phyloP scores from a whole-genome alignment of 2,797 vertebrate species.

The Tinamus major region DNA sequence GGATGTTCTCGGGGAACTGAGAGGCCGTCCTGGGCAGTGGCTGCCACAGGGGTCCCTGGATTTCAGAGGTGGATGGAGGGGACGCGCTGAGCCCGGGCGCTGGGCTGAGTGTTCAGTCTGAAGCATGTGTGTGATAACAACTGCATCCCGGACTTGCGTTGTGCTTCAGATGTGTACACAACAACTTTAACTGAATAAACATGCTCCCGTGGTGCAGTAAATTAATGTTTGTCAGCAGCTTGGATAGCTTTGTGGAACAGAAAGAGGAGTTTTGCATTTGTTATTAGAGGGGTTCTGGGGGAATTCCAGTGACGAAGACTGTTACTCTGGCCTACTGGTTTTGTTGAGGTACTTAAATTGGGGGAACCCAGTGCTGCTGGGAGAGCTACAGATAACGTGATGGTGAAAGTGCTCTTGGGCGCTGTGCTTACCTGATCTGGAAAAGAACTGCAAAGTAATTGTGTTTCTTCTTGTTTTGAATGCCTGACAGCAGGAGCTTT shows the following conservation, averaged over 20 bases:
- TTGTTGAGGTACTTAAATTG: neutral
- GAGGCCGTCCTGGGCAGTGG: neutral
- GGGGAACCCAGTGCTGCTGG: neutral
- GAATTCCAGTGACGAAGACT: neutral
- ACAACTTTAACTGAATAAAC: neutral
- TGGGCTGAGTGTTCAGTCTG: neutral
- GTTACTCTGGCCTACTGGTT: neutral
- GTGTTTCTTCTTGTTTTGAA: neutral
- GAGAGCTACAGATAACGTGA: accelerated
- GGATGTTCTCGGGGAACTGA: neutral
- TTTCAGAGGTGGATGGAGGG: neutral
- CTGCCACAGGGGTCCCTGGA: neutral
- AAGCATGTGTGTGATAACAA: neutral
- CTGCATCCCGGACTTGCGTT: neutral
- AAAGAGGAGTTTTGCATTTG: neutral
- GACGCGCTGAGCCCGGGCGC: neutral
- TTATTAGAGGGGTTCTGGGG: neutral
- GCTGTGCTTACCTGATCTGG: neutral
- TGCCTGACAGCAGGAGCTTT: neutral
- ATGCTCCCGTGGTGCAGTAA: neutral
- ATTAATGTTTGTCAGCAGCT: neutral
- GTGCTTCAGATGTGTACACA: neutral
- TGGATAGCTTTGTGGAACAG: neutral
- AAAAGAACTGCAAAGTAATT: neutral
- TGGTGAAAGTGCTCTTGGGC: neutral